These are phyloP conservation scores for Sternarchorhynchus goeldii DNA, from an alignment of 2,797 vertebrate genomes.

Conservation along the genomic window DNA sequence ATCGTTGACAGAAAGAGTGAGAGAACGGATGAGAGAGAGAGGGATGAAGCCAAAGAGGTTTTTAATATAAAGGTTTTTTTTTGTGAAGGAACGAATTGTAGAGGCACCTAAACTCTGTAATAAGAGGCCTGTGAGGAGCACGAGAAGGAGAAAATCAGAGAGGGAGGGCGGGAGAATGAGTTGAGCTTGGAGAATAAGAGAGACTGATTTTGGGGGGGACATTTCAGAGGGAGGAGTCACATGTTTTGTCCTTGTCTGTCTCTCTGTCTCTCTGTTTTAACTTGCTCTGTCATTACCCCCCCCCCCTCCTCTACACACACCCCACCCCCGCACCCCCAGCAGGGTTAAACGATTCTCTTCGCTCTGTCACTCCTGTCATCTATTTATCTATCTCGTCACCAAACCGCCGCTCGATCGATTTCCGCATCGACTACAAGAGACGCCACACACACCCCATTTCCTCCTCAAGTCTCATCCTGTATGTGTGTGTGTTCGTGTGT, in stretches of 20 bases:
- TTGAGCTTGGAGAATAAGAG: not conserved
- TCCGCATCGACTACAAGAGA: constrained; percentile 52
- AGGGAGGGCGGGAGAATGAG: not conserved
- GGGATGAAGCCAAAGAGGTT: not conserved
- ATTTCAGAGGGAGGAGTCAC: constrained; percentile 43
- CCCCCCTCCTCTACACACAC: not conserved
- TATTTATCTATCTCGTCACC: constrained; percentile 56
- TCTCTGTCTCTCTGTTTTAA: constrained; percentile 20
- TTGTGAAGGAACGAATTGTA: too few relatives aligned
- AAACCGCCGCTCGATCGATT: constrained; percentile 53
- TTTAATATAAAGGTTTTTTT: too few relatives aligned
- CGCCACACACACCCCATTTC: constrained; percentile 52
- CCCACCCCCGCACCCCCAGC: constrained; percentile 38
- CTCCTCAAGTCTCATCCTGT: constrained; percentile 25
- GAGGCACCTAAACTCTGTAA: too few relatives aligned
- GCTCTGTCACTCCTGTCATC: constrained; percentile 49
- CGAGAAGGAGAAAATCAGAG: not conserved
- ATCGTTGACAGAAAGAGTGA: not conserved
- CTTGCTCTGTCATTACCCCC: constrained; percentile 50
- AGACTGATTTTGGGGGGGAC: not conserved
- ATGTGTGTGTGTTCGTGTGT: not conserved
- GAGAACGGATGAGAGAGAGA: not conserved
- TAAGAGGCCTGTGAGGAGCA: too few relatives aligned
- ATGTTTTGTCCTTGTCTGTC: constrained; percentile 27
- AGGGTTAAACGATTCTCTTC: constrained; percentile 52